Percentiles rank a stretch among this genome's conserved stretches.
phyloP scores from a whole-genome alignment of 2,888 invertebrate species.

The Platynereis dumerilii region DNA sequence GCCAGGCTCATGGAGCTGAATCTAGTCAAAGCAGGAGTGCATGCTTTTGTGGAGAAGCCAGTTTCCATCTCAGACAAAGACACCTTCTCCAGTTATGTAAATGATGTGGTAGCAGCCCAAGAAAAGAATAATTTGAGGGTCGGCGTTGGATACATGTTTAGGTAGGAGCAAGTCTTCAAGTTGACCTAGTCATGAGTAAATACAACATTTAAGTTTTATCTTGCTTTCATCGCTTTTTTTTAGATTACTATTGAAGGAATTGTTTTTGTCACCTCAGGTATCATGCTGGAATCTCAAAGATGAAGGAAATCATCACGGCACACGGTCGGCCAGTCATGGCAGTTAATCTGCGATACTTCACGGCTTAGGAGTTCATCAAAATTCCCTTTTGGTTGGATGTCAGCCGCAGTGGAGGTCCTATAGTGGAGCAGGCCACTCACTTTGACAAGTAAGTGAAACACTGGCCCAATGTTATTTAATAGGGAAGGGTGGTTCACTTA shows the following conservation, averaged over 20 bases:
- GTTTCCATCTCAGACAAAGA: conserved; percentile 19
- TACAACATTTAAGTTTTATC: too few species aligned
- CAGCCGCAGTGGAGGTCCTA: conserved; percentile 24
- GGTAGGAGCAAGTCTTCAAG: too few species aligned
- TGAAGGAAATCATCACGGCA: conserved; percentile 26
- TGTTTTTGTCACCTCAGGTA: conserved; percentile 17
- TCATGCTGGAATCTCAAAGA: conserved; percentile 30
- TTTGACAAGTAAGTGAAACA: too few species aligned
- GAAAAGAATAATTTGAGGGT: not conserved
- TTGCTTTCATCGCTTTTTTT: too few species aligned
- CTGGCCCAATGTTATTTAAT: too few species aligned
- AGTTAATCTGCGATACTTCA: conserved; percentile 22
- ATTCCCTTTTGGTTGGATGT: conserved; percentile 28
- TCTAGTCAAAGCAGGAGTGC: conserved; percentile 21
- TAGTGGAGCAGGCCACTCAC: conserved; percentile 34
- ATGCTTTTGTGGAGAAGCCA: conserved; percentile 30
- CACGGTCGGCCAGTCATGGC: conserved; percentile 34
- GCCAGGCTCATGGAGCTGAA: conserved; percentile 25
- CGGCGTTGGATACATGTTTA: conserved; percentile 34
- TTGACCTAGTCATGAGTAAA: too few species aligned
- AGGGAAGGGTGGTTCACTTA: too few species aligned
- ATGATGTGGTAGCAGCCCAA: conserved; percentile 8
- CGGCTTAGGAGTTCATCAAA: conserved; percentile 20
- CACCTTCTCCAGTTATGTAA: conserved; percentile 17
- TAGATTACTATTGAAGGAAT: too few species aligned